Evolutionary conservation across 1,140 invertebrate genomes (phyloP).

Genomic region (Holcopasites calliopsidis): DNA sequence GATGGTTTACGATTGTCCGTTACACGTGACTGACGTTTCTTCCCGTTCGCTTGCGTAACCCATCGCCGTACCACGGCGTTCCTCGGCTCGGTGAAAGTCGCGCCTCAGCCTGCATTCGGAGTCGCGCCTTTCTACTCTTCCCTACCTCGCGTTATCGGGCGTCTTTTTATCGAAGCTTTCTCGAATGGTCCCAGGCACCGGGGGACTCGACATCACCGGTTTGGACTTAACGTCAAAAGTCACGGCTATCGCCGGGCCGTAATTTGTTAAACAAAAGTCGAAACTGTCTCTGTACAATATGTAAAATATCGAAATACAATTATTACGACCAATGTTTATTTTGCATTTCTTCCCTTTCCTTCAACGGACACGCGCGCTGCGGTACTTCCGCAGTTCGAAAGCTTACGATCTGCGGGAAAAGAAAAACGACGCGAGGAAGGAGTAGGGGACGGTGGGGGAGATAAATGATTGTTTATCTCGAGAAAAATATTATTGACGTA

Average conservation of each 20-base stretch:
- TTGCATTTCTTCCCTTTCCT: too few relatives aligned
- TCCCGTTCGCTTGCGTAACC: slow-evolving; percentile 32
- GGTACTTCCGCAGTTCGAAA: too few relatives aligned
- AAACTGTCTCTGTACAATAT: too few relatives aligned
- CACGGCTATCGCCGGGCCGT: too few relatives aligned
- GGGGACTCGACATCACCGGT: too few relatives aligned
- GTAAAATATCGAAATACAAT: too few relatives aligned
- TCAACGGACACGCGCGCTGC: too few relatives aligned
- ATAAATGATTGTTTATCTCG: neutral
- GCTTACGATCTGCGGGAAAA: too few relatives aligned
- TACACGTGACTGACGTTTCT: slow-evolving; percentile 15
- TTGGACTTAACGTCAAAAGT: too few relatives aligned
- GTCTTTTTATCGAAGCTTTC: neutral
- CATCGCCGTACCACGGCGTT: slow-evolving; percentile 20
- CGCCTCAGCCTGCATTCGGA: neutral
- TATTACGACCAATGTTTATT: too few relatives aligned
- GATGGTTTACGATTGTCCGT: neutral
- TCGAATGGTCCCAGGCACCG: neutral
- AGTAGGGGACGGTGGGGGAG: neutral
- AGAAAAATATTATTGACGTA: slow-evolving; percentile 24
- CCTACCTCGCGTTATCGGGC: neutral
- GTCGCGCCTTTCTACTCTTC: slow-evolving; percentile 24
- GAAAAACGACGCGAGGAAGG: too few relatives aligned
- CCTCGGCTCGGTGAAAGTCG: slow-evolving; percentile 44
- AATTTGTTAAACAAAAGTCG: too few relatives aligned